A percentile compares a stretch with the other conserved stretches of the same genome.
Evolutionary conservation across 2,888 invertebrate genomes (phyloP).

Genomic region (Criorhina ranunculi): DNA sequence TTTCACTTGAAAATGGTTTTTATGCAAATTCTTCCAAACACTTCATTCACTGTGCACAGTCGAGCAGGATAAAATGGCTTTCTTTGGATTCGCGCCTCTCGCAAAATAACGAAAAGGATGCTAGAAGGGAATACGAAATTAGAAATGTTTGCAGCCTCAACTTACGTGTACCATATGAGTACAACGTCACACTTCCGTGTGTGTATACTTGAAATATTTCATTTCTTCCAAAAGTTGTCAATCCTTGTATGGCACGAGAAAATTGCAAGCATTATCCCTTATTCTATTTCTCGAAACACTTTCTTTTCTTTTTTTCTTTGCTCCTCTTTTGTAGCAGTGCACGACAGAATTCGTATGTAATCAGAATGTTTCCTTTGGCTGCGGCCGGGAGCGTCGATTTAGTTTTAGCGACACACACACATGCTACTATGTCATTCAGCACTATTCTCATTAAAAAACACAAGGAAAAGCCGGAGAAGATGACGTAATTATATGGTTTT

Average conservation of each 20-base stretch:
- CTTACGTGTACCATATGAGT: constrained; percentile 28
- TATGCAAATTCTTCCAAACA: constrained; percentile 65
- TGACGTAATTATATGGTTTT: constrained; percentile 44
- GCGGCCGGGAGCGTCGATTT: constrained; percentile 40
- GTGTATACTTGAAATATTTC: constrained; percentile 58
- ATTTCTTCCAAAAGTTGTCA: constrained; percentile 46
- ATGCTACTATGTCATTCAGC: constrained; percentile 2
- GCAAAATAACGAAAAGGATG: constrained; percentile 17
- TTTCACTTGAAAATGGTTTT: constrained; percentile 54
- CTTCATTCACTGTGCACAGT: constrained; percentile 58
- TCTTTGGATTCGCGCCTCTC: constrained; percentile 28
- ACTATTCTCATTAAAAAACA: constrained; percentile 3
- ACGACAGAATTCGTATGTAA: constrained; percentile 38
- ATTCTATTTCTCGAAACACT: constrained; percentile 30
- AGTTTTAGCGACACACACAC: constrained; percentile 27
- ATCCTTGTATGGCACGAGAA: constrained; percentile 36
- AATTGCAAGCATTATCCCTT: constrained; percentile 49
- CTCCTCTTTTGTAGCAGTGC: constrained; percentile 18
- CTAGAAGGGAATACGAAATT: constrained; percentile 64
- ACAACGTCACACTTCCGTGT: constrained; percentile 18
- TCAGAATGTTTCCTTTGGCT: constrained; percentile 53
- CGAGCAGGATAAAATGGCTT: constrained; percentile 57
- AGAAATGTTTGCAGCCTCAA: constrained; percentile 62
- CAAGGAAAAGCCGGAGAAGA: constrained; percentile 8
- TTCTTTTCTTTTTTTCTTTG: constrained; percentile 14